phyloP scores from a whole-genome alignment of 2,888 invertebrate genomes.

The Sepiola atlantica region DNA sequence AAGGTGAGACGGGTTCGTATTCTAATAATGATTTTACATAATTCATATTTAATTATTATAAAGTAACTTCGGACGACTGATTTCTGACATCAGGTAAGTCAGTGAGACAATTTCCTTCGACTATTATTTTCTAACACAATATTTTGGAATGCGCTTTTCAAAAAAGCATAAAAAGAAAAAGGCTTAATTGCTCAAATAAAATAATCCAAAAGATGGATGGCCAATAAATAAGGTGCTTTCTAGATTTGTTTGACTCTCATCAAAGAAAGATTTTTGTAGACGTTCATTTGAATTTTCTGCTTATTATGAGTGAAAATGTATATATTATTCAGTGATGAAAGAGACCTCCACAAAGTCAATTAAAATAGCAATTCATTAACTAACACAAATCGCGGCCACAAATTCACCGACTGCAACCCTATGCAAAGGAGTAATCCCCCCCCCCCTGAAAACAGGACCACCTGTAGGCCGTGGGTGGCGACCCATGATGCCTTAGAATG shows the following conservation, averaged over 20 bases:
- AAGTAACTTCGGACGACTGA: conserved; percentile 44
- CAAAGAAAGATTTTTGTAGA: not conserved
- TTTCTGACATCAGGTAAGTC: conserved; percentile 39
- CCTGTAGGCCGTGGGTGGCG: too few species aligned
- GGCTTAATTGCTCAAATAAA: not conserved
- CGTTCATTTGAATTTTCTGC: not conserved
- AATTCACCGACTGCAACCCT: too few species aligned
- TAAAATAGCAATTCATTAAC: too few species aligned
- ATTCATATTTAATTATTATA: conserved; percentile 35
- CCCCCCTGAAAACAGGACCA: too few species aligned
- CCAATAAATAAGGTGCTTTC: not conserved
- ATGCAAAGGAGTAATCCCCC: too few species aligned
- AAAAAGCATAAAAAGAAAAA: not conserved
- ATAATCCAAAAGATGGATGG: not conserved
- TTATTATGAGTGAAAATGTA: not conserved
- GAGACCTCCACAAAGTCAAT: too few species aligned
- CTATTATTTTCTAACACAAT: not conserved
- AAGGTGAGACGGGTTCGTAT: conserved; percentile 4
- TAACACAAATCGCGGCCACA: too few species aligned
- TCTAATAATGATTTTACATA: not conserved
- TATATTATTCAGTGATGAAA: too few species aligned
- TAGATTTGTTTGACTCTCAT: not conserved
- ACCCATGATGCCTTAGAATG: too few species aligned
- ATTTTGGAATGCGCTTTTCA: conserved; percentile 1
- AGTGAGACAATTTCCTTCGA: not conserved